Evolutionary conservation across 1,140 invertebrate genomes (phyloP).

Genomic region (Leptestheria dahalacensis): DNA sequence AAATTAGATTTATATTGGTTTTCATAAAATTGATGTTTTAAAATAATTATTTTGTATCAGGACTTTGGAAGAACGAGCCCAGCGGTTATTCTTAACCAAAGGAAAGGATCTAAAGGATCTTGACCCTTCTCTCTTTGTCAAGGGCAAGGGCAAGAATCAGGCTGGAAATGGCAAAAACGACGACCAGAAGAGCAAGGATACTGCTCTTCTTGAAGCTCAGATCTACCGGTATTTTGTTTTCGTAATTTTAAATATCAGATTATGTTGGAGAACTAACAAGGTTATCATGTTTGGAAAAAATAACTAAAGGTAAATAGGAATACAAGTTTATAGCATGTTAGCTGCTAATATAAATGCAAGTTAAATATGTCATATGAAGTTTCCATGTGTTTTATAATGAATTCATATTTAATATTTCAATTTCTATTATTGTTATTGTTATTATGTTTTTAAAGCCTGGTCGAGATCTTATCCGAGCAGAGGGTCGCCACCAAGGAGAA

Average conservation of each 20-base stretch:
- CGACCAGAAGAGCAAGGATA: conserved; percentile 50
- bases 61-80: conserved; percentile 89
- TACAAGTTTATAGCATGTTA: too few relatives aligned
- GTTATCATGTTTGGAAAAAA: too few relatives aligned
- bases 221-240: conserved; percentile 48
- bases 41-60: conserved; percentile 31
- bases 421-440: conserved; percentile 10
- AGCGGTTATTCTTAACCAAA: conserved; percentile 88
- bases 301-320: neutral
- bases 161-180: conserved; percentile 46
- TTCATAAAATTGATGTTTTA: conserved; percentile 15
- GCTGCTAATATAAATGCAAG: too few relatives aligned
- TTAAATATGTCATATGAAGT: too few relatives aligned
- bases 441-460: conserved; percentile 39
- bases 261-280: too few relatives aligned
- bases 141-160: conserved; percentile 46
- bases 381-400: too few relatives aligned
- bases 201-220: conserved; percentile 73
- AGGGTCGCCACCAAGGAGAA: conserved; percentile 89
- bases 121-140: conserved; percentile 79
- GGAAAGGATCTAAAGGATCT: conserved; percentile 67
- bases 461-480: conserved; percentile 66
- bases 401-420: neutral
- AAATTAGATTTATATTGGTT: neutral
- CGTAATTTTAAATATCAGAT: too few relatives aligned